phyloP scores from a whole-genome alignment of 2,797 vertebrate genomes.

The Zalophus californianus region DNA sequence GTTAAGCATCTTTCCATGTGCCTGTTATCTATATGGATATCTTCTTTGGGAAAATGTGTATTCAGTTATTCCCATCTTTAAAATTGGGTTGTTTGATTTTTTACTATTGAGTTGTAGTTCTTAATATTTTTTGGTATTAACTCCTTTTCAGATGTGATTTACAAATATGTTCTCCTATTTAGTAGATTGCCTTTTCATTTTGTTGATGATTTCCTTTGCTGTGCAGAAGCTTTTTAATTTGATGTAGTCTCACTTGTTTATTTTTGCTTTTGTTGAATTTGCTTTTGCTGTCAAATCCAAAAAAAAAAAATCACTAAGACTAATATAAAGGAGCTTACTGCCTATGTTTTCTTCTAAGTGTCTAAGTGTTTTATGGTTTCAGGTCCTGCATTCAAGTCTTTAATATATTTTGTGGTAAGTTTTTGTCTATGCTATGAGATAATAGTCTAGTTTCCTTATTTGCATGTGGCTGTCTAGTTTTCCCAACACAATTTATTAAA shows the following conservation, averaged over 20 bases:
- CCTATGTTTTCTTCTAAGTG: neutral
- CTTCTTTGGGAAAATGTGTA: neutral
- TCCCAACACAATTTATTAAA: neutral
- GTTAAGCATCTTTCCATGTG: neutral
- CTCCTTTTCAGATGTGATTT: neutral
- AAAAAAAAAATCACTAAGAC: neutral
- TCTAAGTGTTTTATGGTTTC: neutral
- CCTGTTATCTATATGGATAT: neutral
- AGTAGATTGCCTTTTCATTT: neutral
- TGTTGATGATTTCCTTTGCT: neutral
- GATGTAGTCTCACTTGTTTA: neutral
- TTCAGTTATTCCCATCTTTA: neutral
- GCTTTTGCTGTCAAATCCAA: neutral
- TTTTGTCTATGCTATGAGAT: neutral
- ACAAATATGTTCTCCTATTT: neutral
- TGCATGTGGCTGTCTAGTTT: neutral
- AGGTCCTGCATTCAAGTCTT: neutral
- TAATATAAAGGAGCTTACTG: neutral
- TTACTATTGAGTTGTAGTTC: neutral
- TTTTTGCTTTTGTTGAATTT: neutral
- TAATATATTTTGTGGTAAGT: neutral
- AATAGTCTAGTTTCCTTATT: neutral
- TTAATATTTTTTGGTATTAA: neutral
- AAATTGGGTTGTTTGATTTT: neutral
- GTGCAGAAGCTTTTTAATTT: neutral